Base-by-base conservation (phyloP, 2,797 vertebrate species). In the Muraenolepis orangiensis region DNA sequence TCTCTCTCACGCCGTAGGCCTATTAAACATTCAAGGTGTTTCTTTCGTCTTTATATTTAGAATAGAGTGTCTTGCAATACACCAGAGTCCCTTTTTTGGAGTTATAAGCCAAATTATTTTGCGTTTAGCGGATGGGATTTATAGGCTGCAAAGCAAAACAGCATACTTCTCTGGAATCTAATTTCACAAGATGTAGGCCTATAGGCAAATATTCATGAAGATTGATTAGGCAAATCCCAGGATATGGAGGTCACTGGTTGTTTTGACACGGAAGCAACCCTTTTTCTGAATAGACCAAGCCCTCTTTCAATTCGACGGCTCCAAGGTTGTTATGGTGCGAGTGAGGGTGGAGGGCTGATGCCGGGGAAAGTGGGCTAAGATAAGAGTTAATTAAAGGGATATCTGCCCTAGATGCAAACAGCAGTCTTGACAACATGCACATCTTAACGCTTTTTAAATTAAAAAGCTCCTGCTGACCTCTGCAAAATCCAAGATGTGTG, bases 351-450 rank as follows among this genome's bases (percentile, higher is more conserved):
- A 85, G 88, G 89, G n/a, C 57, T 26, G 10, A n/a, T 11, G 87
- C 77, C 23, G 72, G 75, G 87, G 87, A 91, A 90, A 89, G 88
- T 85, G 80, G 84, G 73, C 69, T 84, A 85, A 88, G 93, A 94
- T 94, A 94, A 93, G 89, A 87, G 88, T 93, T 93, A 93, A 94
- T 94, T 93, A 93, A 91, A 90, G 87, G 85, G 12, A 85, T 90
- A 93, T 92, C 91, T 89, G 79, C 78, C 85, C 71, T 42, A 81
- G 85, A 89, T 84, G 81, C 32, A 83, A 87, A 87, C 85, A 84
- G 80, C 80, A 82, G 84, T 82, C 87, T 80, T 81, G 72, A 73
- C 80, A 76, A 75, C 73, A 87, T 72, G 80, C 74, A 76, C 68
- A 77, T 88, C 82, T 77, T 92, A 91, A 92, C 83, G 89, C 78